Conservation (phyloP, 2,113 vertebrate species). For the Camelus dromedarius region DNA sequence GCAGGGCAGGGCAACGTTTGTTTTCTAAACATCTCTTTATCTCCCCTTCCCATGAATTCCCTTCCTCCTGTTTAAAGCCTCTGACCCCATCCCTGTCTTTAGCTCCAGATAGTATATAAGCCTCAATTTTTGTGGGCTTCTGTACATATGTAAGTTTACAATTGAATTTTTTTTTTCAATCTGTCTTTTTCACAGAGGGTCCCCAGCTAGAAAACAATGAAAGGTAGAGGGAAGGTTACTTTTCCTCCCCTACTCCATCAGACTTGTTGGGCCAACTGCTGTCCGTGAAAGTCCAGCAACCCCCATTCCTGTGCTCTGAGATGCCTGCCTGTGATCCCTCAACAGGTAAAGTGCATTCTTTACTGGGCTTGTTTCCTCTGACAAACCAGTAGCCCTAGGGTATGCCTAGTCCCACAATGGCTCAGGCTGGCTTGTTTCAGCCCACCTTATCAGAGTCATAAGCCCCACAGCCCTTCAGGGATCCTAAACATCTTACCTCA, state of each 20-base stretch:
- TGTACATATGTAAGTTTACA: background rate
- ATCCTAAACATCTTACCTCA: too few species aligned
- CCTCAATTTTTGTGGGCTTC: background rate
- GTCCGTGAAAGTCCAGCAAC: too few species aligned
- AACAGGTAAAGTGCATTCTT: too few species aligned
- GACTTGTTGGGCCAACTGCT: background rate
- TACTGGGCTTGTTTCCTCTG: too few species aligned
- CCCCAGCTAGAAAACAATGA: background rate
- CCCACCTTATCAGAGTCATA: too few species aligned
- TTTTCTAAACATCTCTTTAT: background rate
- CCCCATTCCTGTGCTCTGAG: too few species aligned
- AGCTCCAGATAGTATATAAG: background rate
- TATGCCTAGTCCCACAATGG: too few species aligned
- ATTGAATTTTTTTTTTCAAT: background rate
- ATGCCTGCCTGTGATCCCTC: too few species aligned
- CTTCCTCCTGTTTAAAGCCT: background rate
- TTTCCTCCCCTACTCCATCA: background rate
- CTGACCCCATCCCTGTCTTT: background rate
- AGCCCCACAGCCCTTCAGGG: too few species aligned
- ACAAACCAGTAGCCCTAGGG: too few species aligned
- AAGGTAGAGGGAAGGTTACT: background rate
- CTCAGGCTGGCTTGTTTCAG: too few species aligned
- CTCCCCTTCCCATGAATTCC: background rate
- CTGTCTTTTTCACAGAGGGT: background rate
- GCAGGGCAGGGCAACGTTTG: background rate